Evolutionary conservation across 2,888 invertebrate species (phyloP).

Genomic region (Ceratothoa steindachneri): DNA sequence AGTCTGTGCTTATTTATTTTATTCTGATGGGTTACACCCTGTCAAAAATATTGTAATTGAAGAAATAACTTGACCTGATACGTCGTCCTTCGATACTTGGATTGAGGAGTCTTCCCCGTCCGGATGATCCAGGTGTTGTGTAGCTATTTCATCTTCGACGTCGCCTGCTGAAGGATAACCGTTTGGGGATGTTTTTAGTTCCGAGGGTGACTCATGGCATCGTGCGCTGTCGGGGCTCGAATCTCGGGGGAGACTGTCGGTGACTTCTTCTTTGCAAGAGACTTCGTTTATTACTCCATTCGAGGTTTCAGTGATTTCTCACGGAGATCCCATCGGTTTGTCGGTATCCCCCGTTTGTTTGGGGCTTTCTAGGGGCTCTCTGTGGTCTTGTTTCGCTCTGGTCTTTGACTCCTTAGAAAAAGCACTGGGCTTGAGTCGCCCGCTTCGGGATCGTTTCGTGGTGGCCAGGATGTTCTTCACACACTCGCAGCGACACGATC

Average conservation of each 20-base stretch:
- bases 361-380: no score
- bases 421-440: conserved; percentile 24
- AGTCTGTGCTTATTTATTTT: no score
- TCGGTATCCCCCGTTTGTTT: no score
- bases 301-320: not conserved
- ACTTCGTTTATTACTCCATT: no score
- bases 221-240: no score
- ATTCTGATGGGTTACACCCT: no score
- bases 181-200: not conserved
- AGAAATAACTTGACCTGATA: not conserved
- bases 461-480: conserved; percentile 67
- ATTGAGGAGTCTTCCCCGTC: not conserved
- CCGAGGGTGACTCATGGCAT: not conserved
- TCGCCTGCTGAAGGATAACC: not conserved
- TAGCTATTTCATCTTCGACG: not conserved
- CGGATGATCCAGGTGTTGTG: not conserved
- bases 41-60: not conserved
- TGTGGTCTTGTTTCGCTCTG: conserved; percentile 24
- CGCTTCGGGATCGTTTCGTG: conserved; percentile 56
- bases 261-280: no score
- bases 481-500: not conserved
- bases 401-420: conserved; percentile 30
- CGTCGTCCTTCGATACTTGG: not conserved
- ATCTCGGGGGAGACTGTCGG: no score
- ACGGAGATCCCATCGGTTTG: not conserved